These are phyloP conservation scores for Cinclus mexicanus DNA, from an alignment of 2,113 vertebrate species.

Conservation along the genomic window DNA sequence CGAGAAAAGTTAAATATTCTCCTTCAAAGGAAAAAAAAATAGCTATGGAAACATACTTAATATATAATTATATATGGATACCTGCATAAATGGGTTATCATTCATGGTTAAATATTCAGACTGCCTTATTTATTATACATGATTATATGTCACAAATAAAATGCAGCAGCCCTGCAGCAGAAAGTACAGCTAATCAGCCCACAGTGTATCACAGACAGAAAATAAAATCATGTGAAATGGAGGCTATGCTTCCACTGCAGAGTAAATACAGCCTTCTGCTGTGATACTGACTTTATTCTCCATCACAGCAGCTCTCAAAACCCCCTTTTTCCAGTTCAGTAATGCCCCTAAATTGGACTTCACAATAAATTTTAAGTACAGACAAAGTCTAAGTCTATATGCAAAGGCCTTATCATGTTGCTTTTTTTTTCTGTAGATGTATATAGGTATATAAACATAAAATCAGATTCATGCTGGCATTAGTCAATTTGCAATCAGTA, in stretches of 20 bases:
- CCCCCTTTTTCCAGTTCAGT: neutral
- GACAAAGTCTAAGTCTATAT: neutral
- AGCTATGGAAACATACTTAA: neutral
- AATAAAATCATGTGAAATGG: neutral
- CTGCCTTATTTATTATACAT: neutral
- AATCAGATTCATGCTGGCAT: neutral
- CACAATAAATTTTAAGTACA: neutral
- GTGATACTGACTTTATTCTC: neutral
- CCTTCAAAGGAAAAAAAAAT: neutral
- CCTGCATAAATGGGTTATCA: neutral
- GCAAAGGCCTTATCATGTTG: neutral
- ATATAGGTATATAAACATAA: neutral
- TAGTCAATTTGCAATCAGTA: neutral
- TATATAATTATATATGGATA: neutral
- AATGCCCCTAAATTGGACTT: neutral
- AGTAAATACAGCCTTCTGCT: neutral
- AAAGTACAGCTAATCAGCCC: constrained; percentile 37
- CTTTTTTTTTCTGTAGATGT: neutral
- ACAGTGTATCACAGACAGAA: neutral
- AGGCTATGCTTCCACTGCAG: neutral
- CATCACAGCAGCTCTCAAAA: neutral
- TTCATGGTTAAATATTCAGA: neutral
- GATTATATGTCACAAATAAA: neutral
- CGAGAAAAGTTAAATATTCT: neutral
- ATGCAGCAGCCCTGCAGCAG: constrained; percentile 35